Percentiles rank a stretch among this genome's conserved stretches.
Evolutionary conservation across 2,888 invertebrate genomes (phyloP).

Genomic region (Habroteleia sp.): DNA sequence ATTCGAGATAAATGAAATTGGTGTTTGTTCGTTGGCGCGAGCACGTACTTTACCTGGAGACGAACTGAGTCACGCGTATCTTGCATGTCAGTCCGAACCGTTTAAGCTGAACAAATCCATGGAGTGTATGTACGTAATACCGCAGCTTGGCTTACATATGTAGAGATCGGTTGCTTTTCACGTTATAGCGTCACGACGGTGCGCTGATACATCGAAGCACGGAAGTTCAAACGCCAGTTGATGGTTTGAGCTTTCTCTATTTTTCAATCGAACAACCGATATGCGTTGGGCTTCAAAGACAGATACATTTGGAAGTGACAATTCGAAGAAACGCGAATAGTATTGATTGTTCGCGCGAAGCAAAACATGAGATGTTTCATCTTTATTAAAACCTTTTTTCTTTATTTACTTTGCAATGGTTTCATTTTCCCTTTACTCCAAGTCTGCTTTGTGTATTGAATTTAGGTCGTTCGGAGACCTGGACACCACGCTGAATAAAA

Average conservation of each 20-base stretch:
- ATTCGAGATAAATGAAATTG: constrained; percentile 68
- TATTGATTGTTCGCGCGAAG: too few relatives aligned
- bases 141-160: constrained; percentile 23
- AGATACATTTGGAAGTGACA: too few relatives aligned
- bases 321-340: too few relatives aligned
- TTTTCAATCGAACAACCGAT: constrained; percentile 1
- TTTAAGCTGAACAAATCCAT: constrained; percentile 49
- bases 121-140: constrained; percentile 34
- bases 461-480: too few relatives aligned
- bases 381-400: neutral
- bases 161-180: constrained; percentile 4
- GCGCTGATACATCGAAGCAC: neutral
- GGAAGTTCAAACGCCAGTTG: neutral
- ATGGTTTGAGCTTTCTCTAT: constrained; percentile 6
- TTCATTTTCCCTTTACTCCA: constrained; percentile 1
- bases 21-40: constrained; percentile 51
- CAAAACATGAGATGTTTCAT: too few relatives aligned
- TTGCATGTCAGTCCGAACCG: constrained; percentile 17
- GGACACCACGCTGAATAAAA: constrained; percentile 9
- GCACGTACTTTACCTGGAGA: constrained; percentile 47
- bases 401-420: neutral
- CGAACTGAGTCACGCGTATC: constrained; percentile 17
- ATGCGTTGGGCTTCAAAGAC: neutral
- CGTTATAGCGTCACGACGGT: constrained; percentile 4
- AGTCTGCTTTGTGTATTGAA: neutral